Conservation (phyloP, 2,888 invertebrate species). For the Amiota communis region DNA sequence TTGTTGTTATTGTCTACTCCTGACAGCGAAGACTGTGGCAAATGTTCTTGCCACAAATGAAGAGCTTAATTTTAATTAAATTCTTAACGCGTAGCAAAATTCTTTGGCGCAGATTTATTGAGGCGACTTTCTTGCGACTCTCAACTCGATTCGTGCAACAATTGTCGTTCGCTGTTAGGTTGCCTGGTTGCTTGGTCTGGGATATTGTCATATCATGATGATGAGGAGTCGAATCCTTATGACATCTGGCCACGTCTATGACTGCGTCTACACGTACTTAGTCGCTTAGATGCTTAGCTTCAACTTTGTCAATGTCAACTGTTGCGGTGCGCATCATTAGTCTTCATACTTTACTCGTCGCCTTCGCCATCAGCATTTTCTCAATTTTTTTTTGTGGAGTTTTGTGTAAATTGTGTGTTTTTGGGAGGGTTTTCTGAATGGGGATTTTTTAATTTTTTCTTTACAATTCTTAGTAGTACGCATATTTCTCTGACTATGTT, state of each 20-base stretch:
- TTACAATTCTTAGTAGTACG: not conserved
- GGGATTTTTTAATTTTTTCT: not conserved
- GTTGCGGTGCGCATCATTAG: conserved; percentile 50
- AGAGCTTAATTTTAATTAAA: conserved; percentile 63
- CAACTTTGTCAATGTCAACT: conserved; percentile 55
- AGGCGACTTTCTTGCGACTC: conserved; percentile 1
- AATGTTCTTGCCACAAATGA: conserved; percentile 42
- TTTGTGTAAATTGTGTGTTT: not conserved
- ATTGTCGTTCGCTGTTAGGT: too few species aligned
- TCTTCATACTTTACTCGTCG: conserved; percentile 43
- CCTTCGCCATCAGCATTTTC: not conserved
- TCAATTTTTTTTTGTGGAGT: conserved; percentile 9
- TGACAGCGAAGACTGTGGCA: not conserved
- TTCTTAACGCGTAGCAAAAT: conserved; percentile 48
- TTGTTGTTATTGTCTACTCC: not conserved
- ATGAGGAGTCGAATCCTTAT: too few species aligned
- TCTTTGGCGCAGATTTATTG: conserved; percentile 50
- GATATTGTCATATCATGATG: too few species aligned
- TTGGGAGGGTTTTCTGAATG: not conserved
- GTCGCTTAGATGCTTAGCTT: not conserved
- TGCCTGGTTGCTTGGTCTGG: not conserved
- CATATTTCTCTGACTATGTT: not conserved
- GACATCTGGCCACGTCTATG: too few species aligned
- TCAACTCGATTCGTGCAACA: too few species aligned
- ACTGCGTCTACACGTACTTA: too few species aligned